Conservation (phyloP, 2,797 vertebrate genomes). For the Tapirus indicus region DNA sequence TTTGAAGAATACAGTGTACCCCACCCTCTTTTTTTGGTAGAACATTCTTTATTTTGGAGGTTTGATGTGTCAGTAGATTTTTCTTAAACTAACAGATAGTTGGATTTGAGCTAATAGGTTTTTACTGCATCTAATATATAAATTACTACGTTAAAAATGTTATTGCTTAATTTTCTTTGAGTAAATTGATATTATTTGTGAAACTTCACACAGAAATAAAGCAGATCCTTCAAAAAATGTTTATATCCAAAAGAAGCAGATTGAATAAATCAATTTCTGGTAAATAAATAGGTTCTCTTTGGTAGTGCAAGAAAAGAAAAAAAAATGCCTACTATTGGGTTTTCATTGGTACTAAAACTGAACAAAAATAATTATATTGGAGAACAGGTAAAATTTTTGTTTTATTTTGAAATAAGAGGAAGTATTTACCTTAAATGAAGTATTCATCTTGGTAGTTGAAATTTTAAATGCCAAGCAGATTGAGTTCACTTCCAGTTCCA, state of each 20-base stretch:
- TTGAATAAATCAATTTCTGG: neutral
- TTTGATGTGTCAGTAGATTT: neutral
- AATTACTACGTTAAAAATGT: neutral
- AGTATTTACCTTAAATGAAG: conserved; percentile 12
- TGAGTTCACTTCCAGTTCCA: neutral
- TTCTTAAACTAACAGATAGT: neutral
- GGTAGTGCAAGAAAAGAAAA: neutral
- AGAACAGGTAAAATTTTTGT: neutral
- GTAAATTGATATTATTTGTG: conserved; percentile 9
- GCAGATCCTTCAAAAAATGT: neutral
- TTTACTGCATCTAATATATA: neutral
- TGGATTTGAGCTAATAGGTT: neutral
- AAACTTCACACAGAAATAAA: conserved; percentile 49
- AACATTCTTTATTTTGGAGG: neutral
- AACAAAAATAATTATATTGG: conserved; percentile 17
- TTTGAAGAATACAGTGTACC: neutral
- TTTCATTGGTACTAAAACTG: neutral
- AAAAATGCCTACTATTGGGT: neutral
- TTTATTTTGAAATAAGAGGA: conserved; percentile 46
- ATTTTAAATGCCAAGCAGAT: neutral
- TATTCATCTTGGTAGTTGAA: neutral
- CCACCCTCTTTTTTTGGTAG: neutral
- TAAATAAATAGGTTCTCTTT: neutral
- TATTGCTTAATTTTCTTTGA: conserved; percentile 27
- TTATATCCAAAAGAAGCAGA: neutral